Conservation (phyloP, 2,888 invertebrate genomes). For the Drosophila mettleri region DNA sequence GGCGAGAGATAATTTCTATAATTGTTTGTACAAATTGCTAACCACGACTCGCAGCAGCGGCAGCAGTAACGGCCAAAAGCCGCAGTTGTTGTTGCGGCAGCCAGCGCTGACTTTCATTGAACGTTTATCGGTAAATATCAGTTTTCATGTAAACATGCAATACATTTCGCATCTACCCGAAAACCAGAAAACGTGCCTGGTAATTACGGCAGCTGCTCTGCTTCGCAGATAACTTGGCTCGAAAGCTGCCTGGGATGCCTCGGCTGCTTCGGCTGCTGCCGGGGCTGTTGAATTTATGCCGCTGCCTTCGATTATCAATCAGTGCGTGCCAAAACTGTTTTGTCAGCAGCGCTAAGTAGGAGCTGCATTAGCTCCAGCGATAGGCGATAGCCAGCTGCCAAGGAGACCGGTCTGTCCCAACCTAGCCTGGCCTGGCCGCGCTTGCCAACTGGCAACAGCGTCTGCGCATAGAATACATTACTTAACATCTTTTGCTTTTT, state of each 20-base stretch:
- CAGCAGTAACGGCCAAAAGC: conserved; percentile 22
- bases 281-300: conserved; percentile 30
- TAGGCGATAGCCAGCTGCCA: conserved; percentile 32
- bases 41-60: conserved; percentile 63
- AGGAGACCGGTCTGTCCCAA: conserved; percentile 48
- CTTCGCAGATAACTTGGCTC: conserved; percentile 41
- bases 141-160: conserved; percentile 82
- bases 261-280: conserved; percentile 3
- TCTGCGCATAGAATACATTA: conserved; percentile 71
- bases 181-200: conserved; percentile 52
- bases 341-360: conserved; percentile 76
- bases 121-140: conserved; percentile 78
- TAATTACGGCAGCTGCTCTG: conserved; percentile 71
- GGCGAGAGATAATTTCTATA: conserved; percentile 79
- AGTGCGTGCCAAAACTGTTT: conserved; percentile 80
- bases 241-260: not conserved
- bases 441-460: conserved; percentile 28
- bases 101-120: conserved; percentile 73
- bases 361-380: conserved; percentile 63
- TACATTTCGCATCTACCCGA: conserved; percentile 72
- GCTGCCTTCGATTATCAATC: conserved; percentile 74
- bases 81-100: conserved; percentile 31
- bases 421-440: conserved; percentile 41
- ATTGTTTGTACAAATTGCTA: conserved; percentile 79
- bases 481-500: conserved; percentile 30